Evolutionary conservation across 2,113 vertebrate genomes (phyloP), one percentile per base, ranked within the genome.

Genomic region (Psophia crepitans): DNA sequence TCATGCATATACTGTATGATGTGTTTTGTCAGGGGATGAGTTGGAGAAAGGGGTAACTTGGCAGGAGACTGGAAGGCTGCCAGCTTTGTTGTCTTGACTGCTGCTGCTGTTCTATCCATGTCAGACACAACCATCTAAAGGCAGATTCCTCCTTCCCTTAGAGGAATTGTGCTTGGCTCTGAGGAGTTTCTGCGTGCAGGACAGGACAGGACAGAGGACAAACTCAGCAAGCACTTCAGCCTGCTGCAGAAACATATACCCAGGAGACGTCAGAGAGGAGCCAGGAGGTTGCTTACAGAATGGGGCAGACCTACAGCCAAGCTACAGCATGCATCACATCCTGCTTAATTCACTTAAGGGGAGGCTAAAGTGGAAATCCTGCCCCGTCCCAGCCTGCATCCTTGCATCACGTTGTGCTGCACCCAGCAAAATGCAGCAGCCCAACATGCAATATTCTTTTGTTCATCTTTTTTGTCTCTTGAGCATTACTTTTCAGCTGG

Each of bases 1-100:
- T 87, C 81, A 44, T 2, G 35, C 56, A 51, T 11, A 41, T 27
- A 56, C 77, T 54, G 35, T 12, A 43, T 71, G 81, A 95, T 91
- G 94, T 56, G 77, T 89, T 93, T 64, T 93, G 91, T 93, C 95
- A 97, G 74, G 51, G 80, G 87, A 94, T 64, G 80, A 95, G 51
- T 2, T 64, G 76, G 64, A 87, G 89, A 89, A 96, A 60, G 43
- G 76, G 21, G 33, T 74, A 75, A 79, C 65, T 87, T 94, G 93
- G 87, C 93, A 93, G 95, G 69, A 93, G 84, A 56, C 60, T 81
- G 89, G 91, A 92, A 81, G 33, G 77, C 48, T 79, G 84, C 81
- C 94, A 91, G 89, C 54, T 82, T 58, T 89, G 46, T 87, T 81
- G 87, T 73, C 69, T 68, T 82, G 41, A 39, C 41, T 71, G 76